Evolutionary conservation across 2,113 vertebrate genomes (phyloP), one percentile per base, ranked within the genome.

Genomic region (Sinocyclocheilus maitianheensis): DNA sequence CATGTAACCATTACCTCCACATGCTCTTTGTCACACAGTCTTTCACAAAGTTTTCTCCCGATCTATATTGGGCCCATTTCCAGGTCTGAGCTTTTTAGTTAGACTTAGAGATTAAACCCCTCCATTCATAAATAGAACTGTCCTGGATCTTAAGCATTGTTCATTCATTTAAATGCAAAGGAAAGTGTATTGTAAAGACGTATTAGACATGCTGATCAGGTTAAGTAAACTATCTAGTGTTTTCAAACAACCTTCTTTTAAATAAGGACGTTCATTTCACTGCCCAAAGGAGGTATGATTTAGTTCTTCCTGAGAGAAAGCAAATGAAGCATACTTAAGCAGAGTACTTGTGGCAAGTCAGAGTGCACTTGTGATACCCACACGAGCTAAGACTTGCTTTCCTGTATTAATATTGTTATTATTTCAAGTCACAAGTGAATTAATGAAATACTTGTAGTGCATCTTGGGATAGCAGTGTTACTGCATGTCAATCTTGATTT

Each of bases 251-350:
- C 26, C 43, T 77, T 77, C 43, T 53, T 55, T 55, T 77, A 55
- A 77, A 71, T 51, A 71, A 51, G 18, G 16, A 53, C 24, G 37
- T 51, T 63, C 9, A 43, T 16, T 51, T 81, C 24, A 82, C n/a
- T 13, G 46, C 43, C 62, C 24, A 14, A 53, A 82, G 11, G 63
- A 82, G 63, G 11, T 69, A 22, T 67, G 62, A 48, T 48, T 81
- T 65, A 67, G 13, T 81, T 81, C 16, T 81, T 71, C 26, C 11
- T 37, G 63, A 82, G 62, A 71, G 80, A 7, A 71, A 18, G 46
- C 80, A 84, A 84, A 83, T 81, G 48, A 82, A 90, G 83, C 46
- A 46, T 65, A 40, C 87, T 86, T 84, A 37, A 84, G 67, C 26
- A 4, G 34, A 16, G 78, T n/a, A 30, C 84, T 84, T 58, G 60